These are phyloP conservation scores for Pipistrellus nathusii DNA, from an alignment of 2,797 vertebrate genomes.

Conservation along the genomic window DNA sequence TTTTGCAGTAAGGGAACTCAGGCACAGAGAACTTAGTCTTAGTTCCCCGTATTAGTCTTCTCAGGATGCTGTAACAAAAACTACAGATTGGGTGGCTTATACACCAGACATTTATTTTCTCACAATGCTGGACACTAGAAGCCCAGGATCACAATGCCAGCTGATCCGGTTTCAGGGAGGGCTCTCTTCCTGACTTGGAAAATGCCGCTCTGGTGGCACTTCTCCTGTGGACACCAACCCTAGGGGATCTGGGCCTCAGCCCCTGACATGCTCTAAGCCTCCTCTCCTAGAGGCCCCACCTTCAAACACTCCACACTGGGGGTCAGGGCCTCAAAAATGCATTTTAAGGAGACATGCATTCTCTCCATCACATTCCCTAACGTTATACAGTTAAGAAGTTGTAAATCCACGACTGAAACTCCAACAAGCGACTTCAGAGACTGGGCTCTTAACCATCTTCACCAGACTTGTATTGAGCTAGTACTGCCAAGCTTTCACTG, in stretches of 20 bases:
- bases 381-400: background rate
- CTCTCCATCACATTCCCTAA: background rate
- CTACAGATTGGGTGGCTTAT: background rate
- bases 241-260: too few relatives aligned
- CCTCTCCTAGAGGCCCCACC: background rate
- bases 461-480: background rate
- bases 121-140: background rate
- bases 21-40: background rate
- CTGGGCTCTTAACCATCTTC: background rate
- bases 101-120: background rate
- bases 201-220: background rate
- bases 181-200: background rate
- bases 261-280: background rate
- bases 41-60: background rate
- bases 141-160: background rate
- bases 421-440: background rate
- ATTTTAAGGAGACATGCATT: background rate
- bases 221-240: background rate
- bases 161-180: background rate
- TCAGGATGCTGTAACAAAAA: background rate
- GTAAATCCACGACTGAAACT: background rate
- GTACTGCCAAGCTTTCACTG: background rate
- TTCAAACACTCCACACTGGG: background rate
- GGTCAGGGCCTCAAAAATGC: background rate
- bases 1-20: background rate